Percentiles rank a stretch among this genome's conserved stretches.
Conservation (phyloP, 2,888 invertebrate species). For the Hipparchia semele region DNA sequence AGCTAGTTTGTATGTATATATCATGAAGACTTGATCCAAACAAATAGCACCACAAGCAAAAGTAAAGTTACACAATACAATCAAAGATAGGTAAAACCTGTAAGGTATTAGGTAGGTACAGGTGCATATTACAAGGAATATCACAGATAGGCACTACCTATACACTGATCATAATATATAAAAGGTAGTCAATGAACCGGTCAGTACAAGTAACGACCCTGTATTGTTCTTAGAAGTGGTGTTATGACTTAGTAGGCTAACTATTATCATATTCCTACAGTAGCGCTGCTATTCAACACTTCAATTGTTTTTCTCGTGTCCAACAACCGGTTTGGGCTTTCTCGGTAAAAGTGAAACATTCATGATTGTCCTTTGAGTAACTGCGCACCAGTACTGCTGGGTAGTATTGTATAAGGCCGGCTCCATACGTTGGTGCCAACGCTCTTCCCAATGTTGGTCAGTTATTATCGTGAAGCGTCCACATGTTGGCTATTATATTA, state of each 20-base stretch:
- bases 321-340: conserved; percentile 24
- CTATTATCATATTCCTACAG: conserved; percentile 45
- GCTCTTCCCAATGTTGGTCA: too few species aligned
- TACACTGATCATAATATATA: conserved; percentile 5
- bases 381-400: neutral
- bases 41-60: neutral
- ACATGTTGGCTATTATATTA: too few species aligned
- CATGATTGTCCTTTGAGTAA: conserved; percentile 19
- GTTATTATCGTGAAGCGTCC: too few species aligned
- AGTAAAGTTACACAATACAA: neutral
- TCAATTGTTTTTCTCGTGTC: conserved; percentile 15
- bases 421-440: too few species aligned
- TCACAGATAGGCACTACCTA: neutral
- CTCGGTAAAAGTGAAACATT: conserved; percentile 30
- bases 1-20: too few species aligned
- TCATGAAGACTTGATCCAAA: too few species aligned
- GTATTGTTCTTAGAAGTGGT: conserved; percentile 9
- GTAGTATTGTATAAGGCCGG: neutral
- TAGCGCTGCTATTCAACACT: conserved; percentile 30
- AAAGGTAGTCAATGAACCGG: conserved; percentile 10
- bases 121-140: neutral
- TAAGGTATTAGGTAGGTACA: neutral
- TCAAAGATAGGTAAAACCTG: neutral
- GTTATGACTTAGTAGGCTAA: neutral
- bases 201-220: neutral